These are phyloP conservation scores for Lochmaea capreae DNA, from an alignment of 2,888 invertebrate species.

Conservation along the genomic window DNA sequence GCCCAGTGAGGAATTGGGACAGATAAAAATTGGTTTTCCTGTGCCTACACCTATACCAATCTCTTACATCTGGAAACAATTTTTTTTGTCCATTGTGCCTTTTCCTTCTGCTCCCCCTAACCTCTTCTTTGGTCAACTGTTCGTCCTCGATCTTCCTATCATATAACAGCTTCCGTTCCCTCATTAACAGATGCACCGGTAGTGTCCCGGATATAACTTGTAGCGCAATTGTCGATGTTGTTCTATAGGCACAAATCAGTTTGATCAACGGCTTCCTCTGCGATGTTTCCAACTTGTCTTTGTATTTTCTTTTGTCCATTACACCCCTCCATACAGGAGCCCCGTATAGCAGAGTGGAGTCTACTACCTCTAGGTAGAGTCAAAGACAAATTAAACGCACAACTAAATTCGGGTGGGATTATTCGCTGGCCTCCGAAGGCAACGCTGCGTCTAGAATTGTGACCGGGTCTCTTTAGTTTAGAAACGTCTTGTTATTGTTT, in stretches of 20 bases:
- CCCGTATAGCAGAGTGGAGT: conserved; percentile 37
- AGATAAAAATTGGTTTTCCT: neutral
- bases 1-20: neutral
- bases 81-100: neutral
- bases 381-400: no score
- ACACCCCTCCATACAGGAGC: conserved; percentile 35
- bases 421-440: no score
- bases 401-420: no score
- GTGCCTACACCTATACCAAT: neutral
- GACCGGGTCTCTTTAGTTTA: no score
- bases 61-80: neutral
- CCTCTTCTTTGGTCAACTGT: neutral
- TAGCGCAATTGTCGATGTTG: neutral
- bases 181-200: neutral
- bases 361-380: conserved; percentile 27
- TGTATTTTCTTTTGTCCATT: conserved; percentile 6
- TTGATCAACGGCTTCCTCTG: neutral
- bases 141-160: neutral
- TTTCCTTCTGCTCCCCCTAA: neutral
- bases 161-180: neutral
- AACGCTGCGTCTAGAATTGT: no score
- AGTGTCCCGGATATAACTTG: conserved; percentile 7
- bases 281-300: neutral
- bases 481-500: no score
- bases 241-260: neutral